A percentile compares a stretch with the other conserved stretches of the same genome.
Evolutionary conservation across 2,797 vertebrate genomes (phyloP).

Genomic region (Rhinogobio ventralis): DNA sequence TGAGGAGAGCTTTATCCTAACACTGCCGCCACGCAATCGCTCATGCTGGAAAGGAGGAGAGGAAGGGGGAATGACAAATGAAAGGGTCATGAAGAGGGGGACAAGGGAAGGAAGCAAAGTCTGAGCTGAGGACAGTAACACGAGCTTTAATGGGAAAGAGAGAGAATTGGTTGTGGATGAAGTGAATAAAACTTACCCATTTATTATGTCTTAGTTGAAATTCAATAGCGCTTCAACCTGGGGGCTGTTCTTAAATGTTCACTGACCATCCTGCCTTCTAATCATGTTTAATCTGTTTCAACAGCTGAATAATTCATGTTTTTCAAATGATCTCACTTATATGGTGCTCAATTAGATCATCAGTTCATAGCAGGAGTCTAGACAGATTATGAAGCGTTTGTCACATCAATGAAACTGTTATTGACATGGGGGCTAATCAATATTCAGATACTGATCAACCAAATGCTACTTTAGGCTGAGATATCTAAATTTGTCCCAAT

Average conservation of each 20-base stretch:
- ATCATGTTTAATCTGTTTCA: conserved; percentile 2
- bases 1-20: conserved; percentile 82
- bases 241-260: not conserved
- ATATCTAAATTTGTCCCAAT: not conserved
- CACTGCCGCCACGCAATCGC: conserved; percentile 81
- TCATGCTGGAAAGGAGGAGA: conserved; percentile 71
- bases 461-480: not conserved
- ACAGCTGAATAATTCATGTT: conserved; percentile 17
- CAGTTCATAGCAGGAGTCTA: conserved; percentile 5
- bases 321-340: not conserved
- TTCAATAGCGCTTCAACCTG: conserved; percentile 4
- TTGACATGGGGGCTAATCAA: conserved; percentile 17
- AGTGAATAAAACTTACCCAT: not conserved
- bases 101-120: conserved; percentile 40
- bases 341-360: not conserved
- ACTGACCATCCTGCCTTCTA: not conserved
- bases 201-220: conserved; percentile 10
- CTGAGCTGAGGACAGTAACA: conserved; percentile 52
- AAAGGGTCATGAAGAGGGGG: conserved; percentile 57
- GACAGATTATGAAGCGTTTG: not conserved
- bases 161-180: conserved; percentile 26
- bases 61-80: conserved; percentile 59
- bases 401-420: not conserved
- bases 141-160: conserved; percentile 50
- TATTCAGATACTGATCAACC: conserved; percentile 1